These are phyloP conservation scores for Eurytemora carolleeae DNA, from an alignment of 1,140 invertebrate genomes.

Conservation along the genomic window DNA sequence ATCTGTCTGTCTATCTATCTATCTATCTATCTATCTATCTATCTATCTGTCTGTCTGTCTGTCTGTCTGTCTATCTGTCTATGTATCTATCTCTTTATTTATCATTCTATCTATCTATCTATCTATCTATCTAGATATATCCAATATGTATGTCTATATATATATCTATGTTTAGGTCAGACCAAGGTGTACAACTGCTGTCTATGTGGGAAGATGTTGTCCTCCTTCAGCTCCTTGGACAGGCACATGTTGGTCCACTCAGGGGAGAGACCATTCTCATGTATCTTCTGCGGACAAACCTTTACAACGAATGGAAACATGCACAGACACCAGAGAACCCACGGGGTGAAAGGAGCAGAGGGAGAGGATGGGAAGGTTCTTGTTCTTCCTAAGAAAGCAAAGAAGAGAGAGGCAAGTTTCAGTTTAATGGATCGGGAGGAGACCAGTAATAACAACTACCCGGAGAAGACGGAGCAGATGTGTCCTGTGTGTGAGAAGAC, in stretches of 20 bases:
- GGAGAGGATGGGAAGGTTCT: conserved; percentile 23
- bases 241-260: conserved; percentile 18
- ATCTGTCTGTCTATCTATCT: too few species aligned
- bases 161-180: conserved; percentile 13
- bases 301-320: conserved; percentile 76
- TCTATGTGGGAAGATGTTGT: conserved; percentile 35
- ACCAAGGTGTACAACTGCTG: conserved; percentile 27
- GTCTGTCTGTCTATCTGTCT: too few species aligned
- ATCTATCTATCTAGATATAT: too few species aligned
- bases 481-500: conserved; percentile 41
- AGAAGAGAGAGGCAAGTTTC: background rate
- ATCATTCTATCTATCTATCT: too few species aligned
- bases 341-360: conserved; percentile 5
- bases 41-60: too few species aligned
- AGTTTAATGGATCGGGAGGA: background rate
- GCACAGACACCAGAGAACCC: conserved; percentile 51
- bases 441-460: background rate
- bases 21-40: too few species aligned
- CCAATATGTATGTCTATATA: too few species aligned
- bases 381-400: conserved; percentile 16
- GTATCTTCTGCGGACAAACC: conserved; percentile 50
- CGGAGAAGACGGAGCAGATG: background rate
- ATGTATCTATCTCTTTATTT: too few species aligned
- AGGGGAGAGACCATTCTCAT: conserved; percentile 28
- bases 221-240: conserved; percentile 43